Evolutionary conservation across 1,140 invertebrate genomes (phyloP), one percentile per base, ranked within the genome.

Genomic region (Drosophila kikkawai): DNA sequence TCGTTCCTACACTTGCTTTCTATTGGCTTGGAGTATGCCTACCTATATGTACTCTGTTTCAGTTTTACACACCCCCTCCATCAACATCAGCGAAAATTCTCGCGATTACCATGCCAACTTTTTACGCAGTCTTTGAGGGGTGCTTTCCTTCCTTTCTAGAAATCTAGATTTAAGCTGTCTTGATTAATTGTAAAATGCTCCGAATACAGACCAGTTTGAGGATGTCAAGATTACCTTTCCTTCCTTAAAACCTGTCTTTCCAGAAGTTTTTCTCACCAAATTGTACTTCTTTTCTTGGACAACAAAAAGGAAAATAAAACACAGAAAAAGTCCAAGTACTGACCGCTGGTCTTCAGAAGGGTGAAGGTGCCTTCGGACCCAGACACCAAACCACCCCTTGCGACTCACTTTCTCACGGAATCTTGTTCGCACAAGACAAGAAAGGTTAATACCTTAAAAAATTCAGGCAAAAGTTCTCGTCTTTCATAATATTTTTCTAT

Each of bases 1-100:
- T 6, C 34, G 36, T 56, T 37, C 19, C 19, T 26, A 19, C 36
- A 75, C 75, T 47, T 37, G 29, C 34, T 74, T 75, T 74, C 63
- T 73, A 85, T 84, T 85, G 82, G 82, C 74, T 63, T 79, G 19
- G 6, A 2, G 17, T 15, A 64, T 68, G 34, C 15, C 47, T 48
- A 29, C 32, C 50, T 51, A 67, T 22, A 39, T 57, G 17, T 41
- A 39, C 19, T 73, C 26, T 36, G 45, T 17, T 36, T 22, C 65
- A 51, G 45, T 9, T 26, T 39, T 15, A 34, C 19, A 7, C 60
- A 19, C 19, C 11, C 57, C 15, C 15, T 22, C 19, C 39, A 34
- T 29, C 7, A 11, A 13, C 19, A 26, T 34, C 7, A 34, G 63
- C 57, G 53, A 44, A 63, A 26, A 44, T 44, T 63, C 22, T 36